These are phyloP conservation scores for Pachycephus smyrnensis DNA, from an alignment of 2,888 invertebrate species.

Conservation along the genomic window DNA sequence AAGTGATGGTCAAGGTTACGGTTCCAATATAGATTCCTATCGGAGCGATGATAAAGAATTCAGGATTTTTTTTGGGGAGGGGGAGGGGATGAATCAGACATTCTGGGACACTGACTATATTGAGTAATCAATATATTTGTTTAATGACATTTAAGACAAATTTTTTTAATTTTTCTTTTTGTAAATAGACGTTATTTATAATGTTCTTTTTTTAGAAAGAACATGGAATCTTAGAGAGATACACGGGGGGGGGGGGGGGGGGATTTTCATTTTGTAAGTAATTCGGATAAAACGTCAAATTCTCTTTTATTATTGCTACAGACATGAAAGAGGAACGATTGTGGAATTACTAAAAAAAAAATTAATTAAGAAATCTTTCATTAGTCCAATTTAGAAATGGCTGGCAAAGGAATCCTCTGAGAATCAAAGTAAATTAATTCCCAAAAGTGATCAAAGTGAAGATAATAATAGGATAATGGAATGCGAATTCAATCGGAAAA, in stretches of 20 bases:
- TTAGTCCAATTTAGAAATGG: neutral
- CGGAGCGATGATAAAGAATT: neutral
- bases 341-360: neutral
- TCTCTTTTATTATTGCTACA: neutral
- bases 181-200: neutral
- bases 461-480: neutral
- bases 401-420: neutral
- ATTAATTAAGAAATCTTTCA: neutral
- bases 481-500: neutral
- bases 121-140: neutral
- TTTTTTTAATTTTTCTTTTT: neutral
- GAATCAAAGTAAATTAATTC: neutral
- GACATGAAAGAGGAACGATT: neutral
- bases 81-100: neutral
- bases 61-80: neutral
- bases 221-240: neutral
- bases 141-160: neutral
- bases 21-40: neutral
- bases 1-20: neutral
- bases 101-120: neutral
- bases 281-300: neutral
- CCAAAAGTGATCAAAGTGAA: neutral
- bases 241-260: neutral
- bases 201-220: neutral
- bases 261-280: no score